phyloP scores from a whole-genome alignment of 2,888 invertebrate species.

The Parnassius apollo region DNA sequence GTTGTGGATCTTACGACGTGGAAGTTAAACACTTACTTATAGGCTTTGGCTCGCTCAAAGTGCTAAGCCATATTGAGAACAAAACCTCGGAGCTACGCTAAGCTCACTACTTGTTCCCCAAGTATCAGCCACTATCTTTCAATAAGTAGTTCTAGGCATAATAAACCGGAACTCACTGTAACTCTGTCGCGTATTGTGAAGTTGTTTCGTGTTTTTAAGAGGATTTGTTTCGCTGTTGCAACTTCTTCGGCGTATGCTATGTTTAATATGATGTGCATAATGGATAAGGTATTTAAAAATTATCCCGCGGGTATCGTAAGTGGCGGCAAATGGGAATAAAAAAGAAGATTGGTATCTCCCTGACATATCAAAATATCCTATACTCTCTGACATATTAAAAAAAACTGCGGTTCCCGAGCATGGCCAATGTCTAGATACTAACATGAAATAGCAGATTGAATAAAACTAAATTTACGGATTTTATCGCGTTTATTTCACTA shows the following conservation, averaged over 20 bases:
- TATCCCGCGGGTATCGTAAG: too few relatives aligned
- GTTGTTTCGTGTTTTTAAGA: constrained; percentile 27
- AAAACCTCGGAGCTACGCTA: constrained; percentile 44
- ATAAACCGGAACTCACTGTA: constrained; percentile 21
- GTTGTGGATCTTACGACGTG: constrained; percentile 12
- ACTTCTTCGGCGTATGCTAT: not conserved
- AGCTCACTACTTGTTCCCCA: constrained; percentile 38
- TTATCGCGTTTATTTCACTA: too few relatives aligned
- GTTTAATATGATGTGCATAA: not conserved
- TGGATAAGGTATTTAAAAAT: too few relatives aligned
- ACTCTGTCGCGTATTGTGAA: constrained; percentile 17
- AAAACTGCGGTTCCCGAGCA: too few relatives aligned
- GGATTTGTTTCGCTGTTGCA: constrained; percentile 18
- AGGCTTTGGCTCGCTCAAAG: constrained; percentile 35
- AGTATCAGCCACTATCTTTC: constrained; percentile 43
- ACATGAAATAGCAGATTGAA: too few relatives aligned
- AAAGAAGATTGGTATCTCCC: too few relatives aligned
- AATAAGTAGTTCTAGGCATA: constrained; percentile 39
- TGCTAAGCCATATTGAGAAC: constrained; percentile 52
- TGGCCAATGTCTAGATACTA: too few relatives aligned
- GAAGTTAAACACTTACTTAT: constrained; percentile 33
- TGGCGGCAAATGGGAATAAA: too few relatives aligned
- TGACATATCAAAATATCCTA: too few relatives aligned
- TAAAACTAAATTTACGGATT: too few relatives aligned
- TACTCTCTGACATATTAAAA: too few relatives aligned